Evolutionary conservation across 1,140 invertebrate species (phyloP).

Genomic region (Trissolcus basalis): DNA sequence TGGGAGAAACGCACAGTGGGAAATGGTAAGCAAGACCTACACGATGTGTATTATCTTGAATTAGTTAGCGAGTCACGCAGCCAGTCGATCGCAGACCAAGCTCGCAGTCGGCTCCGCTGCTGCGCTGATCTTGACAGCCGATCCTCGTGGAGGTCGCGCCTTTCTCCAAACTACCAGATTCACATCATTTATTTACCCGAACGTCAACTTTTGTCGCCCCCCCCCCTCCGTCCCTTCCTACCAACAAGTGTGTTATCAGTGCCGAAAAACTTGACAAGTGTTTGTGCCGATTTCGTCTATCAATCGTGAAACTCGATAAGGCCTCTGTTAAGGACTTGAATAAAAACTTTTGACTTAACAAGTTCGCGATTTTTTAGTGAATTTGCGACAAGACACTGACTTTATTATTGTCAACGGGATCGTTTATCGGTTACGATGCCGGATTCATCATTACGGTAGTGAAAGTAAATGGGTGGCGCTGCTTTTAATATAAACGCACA

Average conservation of each 20-base stretch:
- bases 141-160: slow-evolving; percentile 17
- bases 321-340: too few species aligned
- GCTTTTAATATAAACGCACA: slow-evolving; percentile 37
- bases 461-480: slow-evolving; percentile 60
- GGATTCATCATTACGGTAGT: slow-evolving; percentile 49
- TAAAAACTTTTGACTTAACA: too few species aligned
- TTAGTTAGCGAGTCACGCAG: slow-evolving; percentile 61
- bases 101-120: slow-evolving; percentile 47
- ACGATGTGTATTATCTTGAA: slow-evolving; percentile 70
- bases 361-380: not conserved
- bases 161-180: too few species aligned
- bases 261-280: too few species aligned
- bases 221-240: too few species aligned
- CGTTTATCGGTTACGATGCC: slow-evolving; percentile 44
- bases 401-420: slow-evolving; percentile 4
- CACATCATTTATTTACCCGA: too few species aligned
- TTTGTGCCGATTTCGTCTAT: not conserved
- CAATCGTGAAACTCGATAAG: too few species aligned
- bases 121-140: slow-evolving; percentile 10
- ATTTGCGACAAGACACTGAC: slow-evolving; percentile 22
- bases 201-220: too few species aligned
- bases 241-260: too few species aligned
- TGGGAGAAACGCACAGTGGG: slow-evolving; percentile 63
- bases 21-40: slow-evolving; percentile 64
- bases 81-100: slow-evolving; percentile 67